Evolutionary conservation across 2,797 vertebrate species (phyloP), one percentile per base, ranked within the genome.

Genomic region (Cichlasoma orientale): DNA sequence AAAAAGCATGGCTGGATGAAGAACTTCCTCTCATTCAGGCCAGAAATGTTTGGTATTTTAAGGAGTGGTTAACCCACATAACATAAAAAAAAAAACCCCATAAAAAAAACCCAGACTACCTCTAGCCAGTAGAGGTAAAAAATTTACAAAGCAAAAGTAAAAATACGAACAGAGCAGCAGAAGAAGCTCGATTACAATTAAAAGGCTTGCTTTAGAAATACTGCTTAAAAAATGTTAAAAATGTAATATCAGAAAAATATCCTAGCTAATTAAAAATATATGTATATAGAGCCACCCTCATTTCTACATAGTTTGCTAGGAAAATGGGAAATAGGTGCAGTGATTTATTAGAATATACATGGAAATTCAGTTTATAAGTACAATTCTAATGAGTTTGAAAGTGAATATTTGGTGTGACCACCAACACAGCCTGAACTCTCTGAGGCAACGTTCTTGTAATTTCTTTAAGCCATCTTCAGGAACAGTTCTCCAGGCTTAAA

Each of bases 1-100:
- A 41, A 53, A 38, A 56, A 88, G 63, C 78, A 72, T 41, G 63
- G 57, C 54, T 61, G 61, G 53, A 77, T 81, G 77, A 73, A 82
- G 77, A 86, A 77, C 80, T 58, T 69, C 71, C 18, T 25, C 55
- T 72, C 57, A 63, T 50, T 66, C 31, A 79, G 31, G 29, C 29
- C 53, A 14, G 38, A 11, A 79, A 72, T 54, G 56, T 61, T 71
- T 66, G 54, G 13, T 38, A 57, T 77, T 63, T 63, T 50, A 47
- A 47, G n/a, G 12, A 25, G 47, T 23, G 23, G 29, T 74, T 79
- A 66, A 66, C 38, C 23, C 38, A 66, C 47, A 66, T 66, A 14
- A 44, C 41, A 29, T 4, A 29, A 29, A 29, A 29, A 29, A 29
- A 66, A 66, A 47, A 66, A 66, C n/a, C n/a, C n/a, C n/a, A n/a